Evolutionary conservation across 2,888 invertebrate genomes (phyloP).

Genomic region (Lasioglossum villosulum): DNA sequence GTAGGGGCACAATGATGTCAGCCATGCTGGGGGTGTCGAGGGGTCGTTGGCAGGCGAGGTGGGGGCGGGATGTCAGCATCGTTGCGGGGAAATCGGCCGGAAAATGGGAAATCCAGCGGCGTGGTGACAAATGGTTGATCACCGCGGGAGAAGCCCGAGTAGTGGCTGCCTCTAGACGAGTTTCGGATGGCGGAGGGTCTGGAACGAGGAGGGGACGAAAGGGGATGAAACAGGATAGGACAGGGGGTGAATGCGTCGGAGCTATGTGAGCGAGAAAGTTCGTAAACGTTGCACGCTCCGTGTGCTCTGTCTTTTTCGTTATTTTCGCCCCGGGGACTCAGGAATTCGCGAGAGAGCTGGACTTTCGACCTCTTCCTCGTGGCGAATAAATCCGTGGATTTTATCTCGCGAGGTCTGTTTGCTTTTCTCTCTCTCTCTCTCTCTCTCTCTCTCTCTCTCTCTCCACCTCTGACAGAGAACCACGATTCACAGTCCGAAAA

Average conservation of each 20-base stretch:
- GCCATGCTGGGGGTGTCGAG: constrained; percentile 40
- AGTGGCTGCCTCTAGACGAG: constrained; percentile 38
- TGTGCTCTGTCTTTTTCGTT: background rate
- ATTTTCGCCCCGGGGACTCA: background rate
- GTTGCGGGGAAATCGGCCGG: constrained; percentile 82
- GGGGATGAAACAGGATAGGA: constrained; percentile 38
- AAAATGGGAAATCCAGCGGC: constrained; percentile 84
- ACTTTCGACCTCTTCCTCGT: background rate
- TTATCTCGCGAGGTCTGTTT: background rate
- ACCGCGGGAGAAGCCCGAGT: constrained; percentile 61
- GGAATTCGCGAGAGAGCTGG: background rate
- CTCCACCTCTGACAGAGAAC: background rate
- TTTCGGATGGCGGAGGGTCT: constrained; percentile 12
- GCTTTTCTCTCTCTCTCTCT: background rate
- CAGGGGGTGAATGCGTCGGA: constrained; percentile 14
- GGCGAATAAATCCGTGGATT: background rate
- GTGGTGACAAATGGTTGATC: constrained; percentile 84
- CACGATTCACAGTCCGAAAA: background rate
- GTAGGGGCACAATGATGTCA: constrained; percentile 24
- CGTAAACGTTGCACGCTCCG: background rate
- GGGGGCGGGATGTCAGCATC: constrained; percentile 73
- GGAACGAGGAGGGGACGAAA: constrained; percentile 5
- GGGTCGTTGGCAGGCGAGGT: constrained; percentile 60
- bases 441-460: background rate
- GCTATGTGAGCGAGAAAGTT: constrained; percentile 51